Base-by-base conservation (phyloP, 1,140 invertebrate genomes). In the Trichoplusia ni region DNA sequence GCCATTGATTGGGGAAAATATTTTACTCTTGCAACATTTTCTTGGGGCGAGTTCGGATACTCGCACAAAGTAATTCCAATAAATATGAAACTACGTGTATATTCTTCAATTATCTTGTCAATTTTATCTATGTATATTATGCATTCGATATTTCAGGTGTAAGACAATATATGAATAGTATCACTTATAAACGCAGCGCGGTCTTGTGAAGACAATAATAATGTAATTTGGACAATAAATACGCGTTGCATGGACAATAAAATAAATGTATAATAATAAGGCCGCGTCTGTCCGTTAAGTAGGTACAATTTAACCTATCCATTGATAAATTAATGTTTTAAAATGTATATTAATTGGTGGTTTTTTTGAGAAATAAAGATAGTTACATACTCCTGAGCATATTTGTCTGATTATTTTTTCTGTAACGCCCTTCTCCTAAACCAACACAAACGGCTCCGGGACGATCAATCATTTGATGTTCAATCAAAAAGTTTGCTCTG, bases 361-460 rank as follows among this genome's bases (percentile, higher is more conserved):
- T 82, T 84, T 86, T 82, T 88, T 87, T 81, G 75, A 75, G 37
- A 75, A 88, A 88, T 90, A 88, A 90, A 90, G 72, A 86, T 88
- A 90, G 84, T 86, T 84, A 85, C 74, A 53, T 86, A 89, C 81
- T 90, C 84, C 82, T 81, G 85, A 86, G 85, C 87, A 88, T 64
- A 77, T 70, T 74, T 67, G 58, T 72, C 72, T 86, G 69, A 73
- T 79, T 80, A 70, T 81, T 84, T 49, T 69, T 66, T 35, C 14
- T 18, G 4, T 11, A 35, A n/a, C 11, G 7, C 44, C 18, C 9
- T 21, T 35, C 25, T n/a, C n/a, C n/a, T 31, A 18, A 31, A 9
- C 14, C n/a, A n/a, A n/a, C n/a, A n/a, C n/a, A n/a, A n/a, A n/a
- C n/a, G n/a, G n/a, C n/a, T n/a, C n/a, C n/a, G n/a, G n/a, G n/a